Percentiles rank a stretch among this genome's conserved stretches.
These are phyloP conservation scores for Tinamus major DNA, from an alignment of 2,797 vertebrate species.

Conservation along the genomic window DNA sequence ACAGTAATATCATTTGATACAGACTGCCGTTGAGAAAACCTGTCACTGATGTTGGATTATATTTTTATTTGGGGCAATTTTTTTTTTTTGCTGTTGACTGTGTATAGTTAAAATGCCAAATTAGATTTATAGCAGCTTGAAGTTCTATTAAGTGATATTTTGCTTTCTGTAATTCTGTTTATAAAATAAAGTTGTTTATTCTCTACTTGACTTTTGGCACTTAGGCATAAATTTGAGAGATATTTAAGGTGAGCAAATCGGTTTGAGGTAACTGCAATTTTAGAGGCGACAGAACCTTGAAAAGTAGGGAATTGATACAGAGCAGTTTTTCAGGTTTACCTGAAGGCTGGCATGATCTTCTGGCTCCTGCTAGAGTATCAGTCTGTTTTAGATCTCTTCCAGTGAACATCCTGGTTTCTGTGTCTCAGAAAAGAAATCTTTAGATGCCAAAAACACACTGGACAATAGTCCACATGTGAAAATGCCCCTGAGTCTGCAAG, in stretches of 20 bases:
- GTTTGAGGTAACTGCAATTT: background rate
- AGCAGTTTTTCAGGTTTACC: background rate
- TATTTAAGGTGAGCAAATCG: background rate
- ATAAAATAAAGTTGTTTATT: conserved; percentile 88
- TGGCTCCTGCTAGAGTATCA: background rate
- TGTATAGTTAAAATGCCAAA: conserved; percentile 83
- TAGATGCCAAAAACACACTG: background rate
- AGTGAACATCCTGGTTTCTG: background rate
- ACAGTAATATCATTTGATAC: conserved; percentile 28
- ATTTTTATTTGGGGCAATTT: conserved; percentile 23
- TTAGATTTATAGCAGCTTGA: conserved; percentile 84
- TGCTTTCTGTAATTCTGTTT: conserved; percentile 85
- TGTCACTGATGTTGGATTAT: conserved; percentile 73
- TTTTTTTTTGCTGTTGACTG: conserved; percentile 54
- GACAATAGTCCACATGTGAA: background rate
- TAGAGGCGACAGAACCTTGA: background rate
- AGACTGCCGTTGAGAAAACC: conserved; percentile 70
- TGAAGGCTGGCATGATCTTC: background rate
- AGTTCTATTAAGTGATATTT: conserved; percentile 87
- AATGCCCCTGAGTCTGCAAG: background rate
- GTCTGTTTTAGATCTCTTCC: background rate
- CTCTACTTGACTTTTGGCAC: conserved; percentile 68
- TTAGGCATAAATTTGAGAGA: background rate
- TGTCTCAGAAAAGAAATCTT: background rate
- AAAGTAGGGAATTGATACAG: background rate